Base-by-base conservation (phyloP, 2,113 vertebrate genomes). In the Oreocharis arfaki region DNA sequence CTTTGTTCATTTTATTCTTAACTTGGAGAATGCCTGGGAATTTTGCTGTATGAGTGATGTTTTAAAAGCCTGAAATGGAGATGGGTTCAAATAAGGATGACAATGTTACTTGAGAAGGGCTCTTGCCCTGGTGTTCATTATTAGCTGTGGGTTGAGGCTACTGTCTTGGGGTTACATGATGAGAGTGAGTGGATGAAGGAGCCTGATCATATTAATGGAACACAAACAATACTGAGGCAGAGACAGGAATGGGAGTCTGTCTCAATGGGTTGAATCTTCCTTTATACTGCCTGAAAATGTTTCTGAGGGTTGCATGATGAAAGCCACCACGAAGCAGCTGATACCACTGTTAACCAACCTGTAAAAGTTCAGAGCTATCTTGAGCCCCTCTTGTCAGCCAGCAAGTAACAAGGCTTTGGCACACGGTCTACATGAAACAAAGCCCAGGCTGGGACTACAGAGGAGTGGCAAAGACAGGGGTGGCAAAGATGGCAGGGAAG, bases 1-100 rank as follows among this genome's bases (percentile, higher is more conserved):
- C 83, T 94, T 93, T 17, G 1, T 95, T 84, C 11, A 92, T 96
- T 97, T 94, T 96, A 59, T 81, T 83, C n/a, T 49, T 52, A 68
- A 52, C n/a, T 35, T 93, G 76, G 68, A 84, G 82, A 95, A 95
- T 80, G 28, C 27, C 39, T 89, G 42, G 24, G 46, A 88, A 84
- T 80, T 82, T 85, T 94, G 21, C 68, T 91, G 53, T 26, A 37
- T 46, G 41, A 69, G 14, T 56, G 55, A 49, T 64, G 39, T 41
- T 94, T 81, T 78, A 67, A 84, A 95, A 69, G 15, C 21, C n/a
- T 89, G 57, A 88, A 67, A 73, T 30, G 35, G 26, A 21, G 8
- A 55, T 32, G 56, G 46, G 26, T 28, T 84, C 28, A 73, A 92
- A 35, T 69, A n/a, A 73, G 21, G 49, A 70, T 26, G 13, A 68